Evolutionary conservation across 2,113 vertebrate genomes (phyloP).

Genomic region (Pao palembangensis): DNA sequence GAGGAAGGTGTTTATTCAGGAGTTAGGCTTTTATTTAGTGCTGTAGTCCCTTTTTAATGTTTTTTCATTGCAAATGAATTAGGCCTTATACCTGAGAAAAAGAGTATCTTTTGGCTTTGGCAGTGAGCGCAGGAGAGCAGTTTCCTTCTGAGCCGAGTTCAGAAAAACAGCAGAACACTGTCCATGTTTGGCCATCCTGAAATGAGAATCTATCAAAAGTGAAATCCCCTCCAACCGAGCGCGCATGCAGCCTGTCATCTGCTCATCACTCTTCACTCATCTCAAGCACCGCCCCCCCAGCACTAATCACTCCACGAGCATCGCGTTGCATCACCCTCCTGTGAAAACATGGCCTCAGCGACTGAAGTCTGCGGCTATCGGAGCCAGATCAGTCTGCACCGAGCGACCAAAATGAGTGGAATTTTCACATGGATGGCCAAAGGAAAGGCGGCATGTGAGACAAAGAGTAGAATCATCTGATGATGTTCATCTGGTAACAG

Average conservation of each 20-base stretch:
- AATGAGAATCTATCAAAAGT: constrained; percentile 20
- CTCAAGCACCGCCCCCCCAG: constrained; percentile 43
- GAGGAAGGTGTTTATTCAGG: constrained; percentile 52
- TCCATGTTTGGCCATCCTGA: constrained; percentile 45
- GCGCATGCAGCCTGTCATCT: constrained; percentile 40
- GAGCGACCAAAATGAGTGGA: constrained; percentile 46
- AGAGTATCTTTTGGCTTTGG: constrained; percentile 17
- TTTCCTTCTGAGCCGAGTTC: constrained; percentile 8
- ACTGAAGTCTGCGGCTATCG: constrained; percentile 47
- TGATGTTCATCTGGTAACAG: background rate
- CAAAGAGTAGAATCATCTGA: constrained; percentile 13
- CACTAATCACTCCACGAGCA: constrained; percentile 46
- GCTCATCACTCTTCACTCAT: constrained; percentile 43
- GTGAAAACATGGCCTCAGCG: constrained; percentile 24
- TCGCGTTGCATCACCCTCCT: constrained; percentile 15
- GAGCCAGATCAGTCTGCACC: constrained; percentile 53
- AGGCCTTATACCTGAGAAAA: constrained; percentile 3
- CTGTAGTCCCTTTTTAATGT: constrained; percentile 8
- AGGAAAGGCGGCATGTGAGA: background rate
- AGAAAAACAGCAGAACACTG: constrained; percentile 22
- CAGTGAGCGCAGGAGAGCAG: background rate
- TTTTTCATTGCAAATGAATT: constrained; percentile 18
- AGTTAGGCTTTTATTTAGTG: constrained; percentile 36
- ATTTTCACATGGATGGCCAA: constrained; percentile 1
- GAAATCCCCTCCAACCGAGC: constrained; percentile 17